Evolutionary conservation across 2,888 invertebrate genomes (phyloP), one percentile per base, ranked within the genome.

Genomic region (Apomyelois bistriatella): DNA sequence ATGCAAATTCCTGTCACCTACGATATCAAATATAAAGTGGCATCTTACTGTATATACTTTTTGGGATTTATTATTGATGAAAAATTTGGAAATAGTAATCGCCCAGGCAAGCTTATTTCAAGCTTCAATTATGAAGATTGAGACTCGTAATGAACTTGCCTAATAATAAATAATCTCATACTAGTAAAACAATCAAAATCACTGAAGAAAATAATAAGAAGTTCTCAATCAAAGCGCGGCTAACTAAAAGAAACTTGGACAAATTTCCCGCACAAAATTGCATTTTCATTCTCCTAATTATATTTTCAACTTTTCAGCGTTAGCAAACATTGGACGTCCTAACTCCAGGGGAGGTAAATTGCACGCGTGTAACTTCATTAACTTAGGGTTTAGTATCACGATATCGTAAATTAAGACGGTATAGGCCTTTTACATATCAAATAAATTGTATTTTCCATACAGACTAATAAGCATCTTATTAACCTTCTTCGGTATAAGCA

Each of bases 301-400:
- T 68, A 70, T 68, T 70, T 71, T 71, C 63, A 76, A 77, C 72
- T 76, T 76, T 72, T 62, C 64, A 67, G 69, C 68, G 62, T 72
- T 70, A 72, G 68, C 70, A 70, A 72, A 72, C 74, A 70, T 60
- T 57, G 59, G 55, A 62, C 59, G 64, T 57, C 58, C 54, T 55
- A 55, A 58, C 58, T 56, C 55, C 55, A 58, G 53, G 55, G 56
- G 61, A 64, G 62, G 63, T 66, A 69, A 69, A 72, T 75, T 71
- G 74, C 70, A 65, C 66, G 63, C 70, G 63, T 64, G 65, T 71
- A 70, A 74, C 73, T 74, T 75, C 71, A 74, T 76, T 74, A 68
- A 62, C 59, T 55, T 52, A 46, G 37, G 55, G 28, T 37, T 53
- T 52, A 54, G 55, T 50, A 53, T 55, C 54, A 15, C 47, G 15